Evolutionary conservation across 2,888 invertebrate species (phyloP).

Genomic region (Scelioninae gen. 1): DNA sequence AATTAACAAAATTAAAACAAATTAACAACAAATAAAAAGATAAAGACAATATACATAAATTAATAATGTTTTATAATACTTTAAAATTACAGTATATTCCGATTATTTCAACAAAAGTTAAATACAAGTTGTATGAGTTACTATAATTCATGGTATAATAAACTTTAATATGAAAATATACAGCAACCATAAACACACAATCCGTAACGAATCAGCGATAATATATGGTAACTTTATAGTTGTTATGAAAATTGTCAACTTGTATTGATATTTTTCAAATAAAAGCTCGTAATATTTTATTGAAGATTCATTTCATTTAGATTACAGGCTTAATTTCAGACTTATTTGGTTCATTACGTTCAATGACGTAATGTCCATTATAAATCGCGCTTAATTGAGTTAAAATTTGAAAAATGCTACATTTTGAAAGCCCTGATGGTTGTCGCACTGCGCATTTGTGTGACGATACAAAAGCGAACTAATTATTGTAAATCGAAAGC

Average conservation of each 20-base stretch:
- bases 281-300: constrained; percentile 34
- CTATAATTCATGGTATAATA: constrained; percentile 53
- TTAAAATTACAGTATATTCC: no score
- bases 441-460: not conserved
- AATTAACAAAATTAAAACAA: no score
- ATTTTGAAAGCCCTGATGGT: constrained; percentile 13
- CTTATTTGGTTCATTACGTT: constrained; percentile 31
- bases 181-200: constrained; percentile 46
- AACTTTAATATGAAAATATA: constrained; percentile 49
- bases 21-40: no score
- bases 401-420: constrained; percentile 22
- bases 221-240: constrained; percentile 57
- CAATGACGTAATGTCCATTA: constrained; percentile 22
- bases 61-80: no score
- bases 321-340: constrained; percentile 19
- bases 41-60: no score
- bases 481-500: constrained; percentile 1
- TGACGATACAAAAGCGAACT: constrained; percentile 3
- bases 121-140: constrained; percentile 26
- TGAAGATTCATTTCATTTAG: constrained; percentile 37
- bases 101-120: constrained; percentile 29
- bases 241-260: constrained; percentile 26
- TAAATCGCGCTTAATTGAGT: constrained; percentile 12
- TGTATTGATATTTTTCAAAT: constrained; percentile 33
- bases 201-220: constrained; percentile 26